These are phyloP conservation scores for Xanthostigma xanthostigma DNA, from an alignment of 2,888 invertebrate species.

Conservation along the genomic window DNA sequence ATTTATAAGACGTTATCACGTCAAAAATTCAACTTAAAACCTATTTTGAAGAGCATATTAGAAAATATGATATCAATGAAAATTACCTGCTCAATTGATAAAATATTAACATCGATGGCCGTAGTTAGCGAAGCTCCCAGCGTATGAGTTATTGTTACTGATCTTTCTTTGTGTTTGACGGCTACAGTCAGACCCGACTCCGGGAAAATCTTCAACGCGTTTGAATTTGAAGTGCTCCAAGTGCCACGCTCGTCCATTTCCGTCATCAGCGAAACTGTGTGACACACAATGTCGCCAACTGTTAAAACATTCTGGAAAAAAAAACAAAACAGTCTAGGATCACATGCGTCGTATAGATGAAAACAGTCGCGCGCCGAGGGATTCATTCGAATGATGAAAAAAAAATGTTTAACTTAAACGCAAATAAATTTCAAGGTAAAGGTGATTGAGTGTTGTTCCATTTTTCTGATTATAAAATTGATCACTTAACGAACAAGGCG, in stretches of 20 bases:
- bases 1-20: no score
- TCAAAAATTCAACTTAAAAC: background rate
- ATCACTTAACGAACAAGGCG: background rate
- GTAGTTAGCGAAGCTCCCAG: slow-evolving; percentile 18
- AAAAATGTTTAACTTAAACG: background rate
- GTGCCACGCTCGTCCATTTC: slow-evolving; percentile 21
- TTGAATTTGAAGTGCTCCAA: slow-evolving; percentile 26
- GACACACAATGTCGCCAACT: slow-evolving; percentile 38
- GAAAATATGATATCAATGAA: background rate
- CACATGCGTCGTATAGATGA: background rate
- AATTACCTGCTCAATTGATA: slow-evolving; percentile 1
- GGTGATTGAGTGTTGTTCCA: no score
- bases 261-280: slow-evolving; percentile 30
- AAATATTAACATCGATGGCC: background rate
- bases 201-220: slow-evolving; percentile 22
- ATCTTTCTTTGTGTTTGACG: slow-evolving; percentile 19
- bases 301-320: slow-evolving; percentile 25
- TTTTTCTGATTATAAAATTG: background rate
- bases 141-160: slow-evolving; percentile 22
- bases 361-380: background rate
- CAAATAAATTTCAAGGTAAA: no score
- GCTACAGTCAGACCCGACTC: slow-evolving; percentile 26
- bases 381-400: background rate
- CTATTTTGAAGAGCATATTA: background rate
- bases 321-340: no score